A percentile compares a stretch with the other conserved stretches of the same genome.
These are phyloP conservation scores for Pangasius mekongensis DNA, from an alignment of 2,797 vertebrate species.

Conservation along the genomic window DNA sequence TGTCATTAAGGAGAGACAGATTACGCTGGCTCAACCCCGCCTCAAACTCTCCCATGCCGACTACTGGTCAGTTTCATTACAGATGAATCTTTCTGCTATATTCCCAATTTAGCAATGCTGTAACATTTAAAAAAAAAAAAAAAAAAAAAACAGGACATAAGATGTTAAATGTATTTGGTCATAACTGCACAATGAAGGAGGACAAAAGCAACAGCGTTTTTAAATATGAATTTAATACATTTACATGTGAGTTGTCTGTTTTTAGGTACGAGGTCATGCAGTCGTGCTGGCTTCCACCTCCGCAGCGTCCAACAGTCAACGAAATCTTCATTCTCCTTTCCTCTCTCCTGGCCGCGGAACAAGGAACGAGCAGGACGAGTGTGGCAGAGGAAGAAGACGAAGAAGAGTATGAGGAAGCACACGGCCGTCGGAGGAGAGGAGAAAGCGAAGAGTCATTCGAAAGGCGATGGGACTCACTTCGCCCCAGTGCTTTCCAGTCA, in stretches of 20 bases:
- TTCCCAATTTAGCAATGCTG: background rate
- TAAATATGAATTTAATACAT: background rate
- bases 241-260: conserved; percentile 2
- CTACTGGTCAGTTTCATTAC: conserved; percentile 82
- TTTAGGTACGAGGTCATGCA: conserved; percentile 94
- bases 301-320: conserved; percentile 85
- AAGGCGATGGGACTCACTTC: conserved; percentile 87
- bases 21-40: conserved; percentile 89
- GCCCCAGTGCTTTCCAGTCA: conserved; percentile 75
- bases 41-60: conserved; percentile 89
- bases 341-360: conserved; percentile 83
- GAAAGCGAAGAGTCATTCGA: conserved; percentile 85
- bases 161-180: background rate
- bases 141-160: background rate
- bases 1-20: conserved; percentile 90
- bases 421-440: conserved; percentile 72
- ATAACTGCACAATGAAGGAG: too few species aligned
- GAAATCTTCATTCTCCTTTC: conserved; percentile 92
- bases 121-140: background rate
- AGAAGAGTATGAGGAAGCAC: conserved; percentile 80
- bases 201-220: background rate
- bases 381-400: conserved; percentile 76
- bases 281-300: conserved; percentile 88
- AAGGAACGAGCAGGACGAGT: conserved; percentile 72
- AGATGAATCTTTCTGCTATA: background rate